Percentiles rank a stretch among this genome's conserved stretches.
Evolutionary conservation across 92 coral and sea anemone species (phyloP).

Genomic region (Porites divaricata): DNA sequence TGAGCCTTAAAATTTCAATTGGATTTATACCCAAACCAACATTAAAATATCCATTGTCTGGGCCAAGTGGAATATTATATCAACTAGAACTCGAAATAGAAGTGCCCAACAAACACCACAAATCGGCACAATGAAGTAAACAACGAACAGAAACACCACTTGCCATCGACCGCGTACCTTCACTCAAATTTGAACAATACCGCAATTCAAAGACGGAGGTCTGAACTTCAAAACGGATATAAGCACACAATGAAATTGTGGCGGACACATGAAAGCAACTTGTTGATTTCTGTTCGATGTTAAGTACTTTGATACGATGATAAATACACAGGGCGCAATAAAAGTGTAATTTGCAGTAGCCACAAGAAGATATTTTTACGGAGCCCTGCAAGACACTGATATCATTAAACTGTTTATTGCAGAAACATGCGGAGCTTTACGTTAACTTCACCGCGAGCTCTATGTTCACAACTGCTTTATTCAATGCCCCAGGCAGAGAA

Average conservation of each 20-base stretch:
- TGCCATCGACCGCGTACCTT: neutral
- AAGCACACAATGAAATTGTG: neutral
- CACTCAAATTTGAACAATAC: slow-evolving; percentile 6
- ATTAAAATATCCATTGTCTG: neutral
- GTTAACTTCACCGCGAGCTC: slow-evolving; percentile 8
- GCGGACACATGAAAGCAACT: slow-evolving; percentile 3
- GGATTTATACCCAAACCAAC: neutral
- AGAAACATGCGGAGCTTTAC: neutral
- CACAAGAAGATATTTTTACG: neutral
- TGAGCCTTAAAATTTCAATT: no score
- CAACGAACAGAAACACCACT: neutral
- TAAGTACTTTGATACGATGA: neutral
- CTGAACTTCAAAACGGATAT: neutral
- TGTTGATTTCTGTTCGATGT: slow-evolving; percentile 4
- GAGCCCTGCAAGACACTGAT: neutral
- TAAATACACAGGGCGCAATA: neutral
- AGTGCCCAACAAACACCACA: neutral
- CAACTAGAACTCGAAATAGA: slow-evolving; percentile 10
- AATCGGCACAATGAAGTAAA: neutral
- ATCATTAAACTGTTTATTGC: neutral
- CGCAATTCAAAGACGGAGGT: slow-evolving; percentile 13
- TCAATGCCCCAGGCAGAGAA: slow-evolving; percentile 17
- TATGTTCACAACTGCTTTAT: slow-evolving; percentile 5
- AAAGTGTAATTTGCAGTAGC: neutral
- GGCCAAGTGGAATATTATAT: slow-evolving; percentile 3